phyloP scores from a whole-genome alignment of 2,888 invertebrate species.

The Dolichomitus sp. region DNA sequence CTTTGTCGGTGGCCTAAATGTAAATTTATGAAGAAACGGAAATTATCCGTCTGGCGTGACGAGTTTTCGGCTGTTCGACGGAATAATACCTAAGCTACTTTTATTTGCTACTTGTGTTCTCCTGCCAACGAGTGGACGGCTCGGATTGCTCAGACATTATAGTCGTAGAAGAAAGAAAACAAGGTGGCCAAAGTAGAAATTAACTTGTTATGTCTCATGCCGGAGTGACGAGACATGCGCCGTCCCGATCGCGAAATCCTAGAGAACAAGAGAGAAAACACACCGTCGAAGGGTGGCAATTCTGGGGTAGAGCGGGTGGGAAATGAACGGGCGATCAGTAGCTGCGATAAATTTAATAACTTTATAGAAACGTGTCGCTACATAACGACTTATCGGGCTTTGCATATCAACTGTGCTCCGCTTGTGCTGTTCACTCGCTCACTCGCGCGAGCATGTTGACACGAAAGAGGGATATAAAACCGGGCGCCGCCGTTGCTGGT shows the following conservation, averaged over 20 bases:
- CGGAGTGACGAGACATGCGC: slow-evolving; percentile 1
- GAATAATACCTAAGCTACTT: slow-evolving; percentile 1
- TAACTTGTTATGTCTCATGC: slow-evolving; percentile 9
- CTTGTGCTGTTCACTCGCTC: slow-evolving; percentile 25
- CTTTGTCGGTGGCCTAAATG: background rate
- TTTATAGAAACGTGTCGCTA: slow-evolving; percentile 81
- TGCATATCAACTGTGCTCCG: slow-evolving; percentile 75
- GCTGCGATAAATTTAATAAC: slow-evolving; percentile 82
- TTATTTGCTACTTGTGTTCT: background rate
- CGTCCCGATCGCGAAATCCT: slow-evolving; percentile 22
- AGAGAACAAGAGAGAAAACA: slow-evolving; percentile 8
- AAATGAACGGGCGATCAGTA: slow-evolving; percentile 69
- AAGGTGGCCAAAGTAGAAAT: slow-evolving; percentile 1
- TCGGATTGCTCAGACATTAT: background rate
- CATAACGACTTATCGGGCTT: slow-evolving; percentile 76
- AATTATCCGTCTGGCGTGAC: slow-evolving; percentile 11
- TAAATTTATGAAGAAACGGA: slow-evolving; percentile 7
- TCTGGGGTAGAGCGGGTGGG: background rate
- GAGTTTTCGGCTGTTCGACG: slow-evolving; percentile 20
- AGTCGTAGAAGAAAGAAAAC: background rate
- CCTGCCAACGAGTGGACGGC: background rate
- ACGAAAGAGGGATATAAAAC: slow-evolving; percentile 80
- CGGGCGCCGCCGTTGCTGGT: slow-evolving; percentile 25
- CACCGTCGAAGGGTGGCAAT: slow-evolving; percentile 14
- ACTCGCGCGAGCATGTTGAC: slow-evolving; percentile 74